Percentiles rank a stretch among this genome's conserved stretches.
phyloP scores from a whole-genome alignment of 30 jellyfish, hydroid and myxozoan genomes.

The Clytia hemisphaerica region DNA sequence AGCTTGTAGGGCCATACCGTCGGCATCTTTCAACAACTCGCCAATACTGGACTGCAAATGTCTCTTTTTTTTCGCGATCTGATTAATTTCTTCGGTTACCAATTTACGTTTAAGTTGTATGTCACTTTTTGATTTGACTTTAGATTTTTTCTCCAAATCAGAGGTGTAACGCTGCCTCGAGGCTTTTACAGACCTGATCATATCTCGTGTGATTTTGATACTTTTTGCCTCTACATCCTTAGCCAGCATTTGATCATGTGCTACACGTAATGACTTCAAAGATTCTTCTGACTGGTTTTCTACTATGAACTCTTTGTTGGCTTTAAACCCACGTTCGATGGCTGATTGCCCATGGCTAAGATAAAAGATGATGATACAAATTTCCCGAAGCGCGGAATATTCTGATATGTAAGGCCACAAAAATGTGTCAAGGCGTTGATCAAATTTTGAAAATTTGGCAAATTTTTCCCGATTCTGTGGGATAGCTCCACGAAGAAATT shows the following conservation, averaged over 20 bases:
- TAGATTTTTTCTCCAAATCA: too few relatives aligned
- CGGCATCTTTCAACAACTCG: too few relatives aligned
- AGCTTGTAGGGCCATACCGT: too few relatives aligned
- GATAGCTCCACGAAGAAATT: not conserved
- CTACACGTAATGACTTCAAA: conserved; percentile 1
- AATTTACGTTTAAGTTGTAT: too few relatives aligned
- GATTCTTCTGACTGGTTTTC: conserved; percentile 3
- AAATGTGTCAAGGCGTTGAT: not conserved
- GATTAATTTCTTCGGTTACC: too few relatives aligned
- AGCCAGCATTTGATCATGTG: not conserved
- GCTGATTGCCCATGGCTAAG: conserved; percentile 27
- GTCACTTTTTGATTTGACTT: too few relatives aligned
- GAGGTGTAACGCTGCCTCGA: not conserved
- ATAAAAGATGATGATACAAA: conserved; percentile 2
- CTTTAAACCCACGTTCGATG: conserved; percentile 18
- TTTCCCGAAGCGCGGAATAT: not conserved
- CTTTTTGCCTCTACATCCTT: not conserved
- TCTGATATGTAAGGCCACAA: not conserved
- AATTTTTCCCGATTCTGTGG: not conserved
- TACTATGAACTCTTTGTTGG: conserved; percentile 1
- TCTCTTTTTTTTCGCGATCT: too few relatives aligned
- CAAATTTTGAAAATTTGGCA: not conserved
- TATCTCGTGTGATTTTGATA: too few relatives aligned
- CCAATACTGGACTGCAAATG: too few relatives aligned
- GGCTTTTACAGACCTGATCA: not conserved